Evolutionary conservation across 2,888 invertebrate genomes (phyloP).

Genomic region (Microdon myrmicae): DNA sequence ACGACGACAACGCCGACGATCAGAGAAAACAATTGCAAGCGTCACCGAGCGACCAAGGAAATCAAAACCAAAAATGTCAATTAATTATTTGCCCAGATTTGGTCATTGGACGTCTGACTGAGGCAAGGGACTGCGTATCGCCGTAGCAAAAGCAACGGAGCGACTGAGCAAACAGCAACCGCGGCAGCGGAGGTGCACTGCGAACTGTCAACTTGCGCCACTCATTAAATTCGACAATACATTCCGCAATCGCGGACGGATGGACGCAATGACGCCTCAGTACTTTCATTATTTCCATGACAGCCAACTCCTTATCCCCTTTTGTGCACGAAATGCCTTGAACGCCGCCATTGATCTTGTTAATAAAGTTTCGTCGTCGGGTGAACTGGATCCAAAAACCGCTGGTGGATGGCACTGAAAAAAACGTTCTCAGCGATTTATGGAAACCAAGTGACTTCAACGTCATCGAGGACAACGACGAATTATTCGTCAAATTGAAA

Average conservation of each 20-base stretch:
- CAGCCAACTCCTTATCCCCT: too few species aligned
- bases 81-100: conserved; percentile 47
- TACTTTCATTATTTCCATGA: conserved; percentile 29
- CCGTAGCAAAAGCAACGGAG: conserved; percentile 1
- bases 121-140: conserved; percentile 4
- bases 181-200: conserved; percentile 14
- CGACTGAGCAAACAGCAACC: conserved; percentile 1
- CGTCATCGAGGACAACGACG: conserved; percentile 10
- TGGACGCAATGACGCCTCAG: conserved; percentile 14
- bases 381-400: conserved; percentile 19
- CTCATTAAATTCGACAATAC: conserved; percentile 47
- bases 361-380: conserved; percentile 39
- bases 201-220: conserved; percentile 50
- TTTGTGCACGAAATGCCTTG: conserved; percentile 8
- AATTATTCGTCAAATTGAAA: conserved; percentile 25
- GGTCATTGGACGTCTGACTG: conserved; percentile 28
- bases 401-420: not conserved
- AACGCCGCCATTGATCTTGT: conserved; percentile 34
- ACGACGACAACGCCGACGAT: conserved; percentile 1
- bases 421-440: not conserved
- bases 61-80: conserved; percentile 48
- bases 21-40: conserved; percentile 25
- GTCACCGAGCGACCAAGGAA: too few species aligned
- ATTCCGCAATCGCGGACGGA: conserved; percentile 43
- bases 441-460: conserved; percentile 25